Evolutionary conservation across 2,888 invertebrate species (phyloP).

Genomic region (Polietes domitor): DNA sequence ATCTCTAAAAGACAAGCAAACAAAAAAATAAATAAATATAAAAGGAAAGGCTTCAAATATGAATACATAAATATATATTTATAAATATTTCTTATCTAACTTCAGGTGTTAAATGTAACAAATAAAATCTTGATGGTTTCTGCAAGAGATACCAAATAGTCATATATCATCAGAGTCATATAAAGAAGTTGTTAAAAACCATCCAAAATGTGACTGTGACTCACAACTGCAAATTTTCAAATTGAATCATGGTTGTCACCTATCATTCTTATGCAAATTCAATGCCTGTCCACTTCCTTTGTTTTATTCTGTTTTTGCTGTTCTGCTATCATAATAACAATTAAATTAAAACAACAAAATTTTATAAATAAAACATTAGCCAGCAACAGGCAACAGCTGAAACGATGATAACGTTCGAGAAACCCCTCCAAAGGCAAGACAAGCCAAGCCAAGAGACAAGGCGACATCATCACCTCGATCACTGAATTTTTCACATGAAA

Average conservation of each 20-base stretch:
- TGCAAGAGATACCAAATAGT: background rate
- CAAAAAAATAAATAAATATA: too few species aligned
- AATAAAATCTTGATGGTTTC: background rate
- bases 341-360: conserved; percentile 18
- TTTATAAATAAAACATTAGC: conserved; percentile 37
- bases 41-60: too few species aligned
- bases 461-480: background rate
- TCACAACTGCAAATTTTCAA: background rate
- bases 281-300: conserved; percentile 57
- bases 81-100: too few species aligned
- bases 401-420: too few species aligned
- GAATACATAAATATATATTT: too few species aligned
- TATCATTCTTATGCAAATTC: conserved; percentile 52
- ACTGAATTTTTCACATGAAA: background rate
- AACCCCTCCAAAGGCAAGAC: background rate
- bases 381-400: background rate
- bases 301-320: conserved; percentile 21
- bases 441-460: background rate
- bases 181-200: background rate
- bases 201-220: background rate
- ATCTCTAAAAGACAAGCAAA: too few species aligned
- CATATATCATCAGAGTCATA: too few species aligned
- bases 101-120: too few species aligned
- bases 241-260: conserved; percentile 14
- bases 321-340: conserved; percentile 15